These are phyloP conservation scores for Brachypalpus laphriformis DNA, from an alignment of 2,888 invertebrate species.

Conservation along the genomic window DNA sequence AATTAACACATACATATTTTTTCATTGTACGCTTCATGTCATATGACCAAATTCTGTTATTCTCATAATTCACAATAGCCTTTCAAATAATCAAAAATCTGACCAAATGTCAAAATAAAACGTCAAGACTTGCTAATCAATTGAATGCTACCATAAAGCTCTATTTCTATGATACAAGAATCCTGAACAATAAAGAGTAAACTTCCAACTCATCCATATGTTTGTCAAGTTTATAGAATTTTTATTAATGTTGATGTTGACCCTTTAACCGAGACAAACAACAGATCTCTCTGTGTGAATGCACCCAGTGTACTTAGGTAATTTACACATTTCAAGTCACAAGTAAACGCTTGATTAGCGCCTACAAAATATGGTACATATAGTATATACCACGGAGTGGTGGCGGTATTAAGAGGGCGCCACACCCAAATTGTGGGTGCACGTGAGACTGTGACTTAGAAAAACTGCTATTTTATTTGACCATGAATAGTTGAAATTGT, in stretches of 20 bases:
- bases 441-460: conserved; percentile 43
- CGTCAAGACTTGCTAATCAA: conserved; percentile 60
- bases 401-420: conserved; percentile 7
- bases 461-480: conserved; percentile 36
- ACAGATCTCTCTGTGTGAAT: conserved; percentile 42
- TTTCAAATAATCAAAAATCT: conserved; percentile 3
- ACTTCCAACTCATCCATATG: conserved; percentile 33
- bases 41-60: conserved; percentile 22
- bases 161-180: conserved; percentile 44
- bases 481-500: conserved; percentile 32
- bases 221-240: conserved; percentile 62
- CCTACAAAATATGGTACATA: conserved; percentile 32
- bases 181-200: conserved; percentile 26
- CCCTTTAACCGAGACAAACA: conserved; percentile 54
- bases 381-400: neutral
- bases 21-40: neutral
- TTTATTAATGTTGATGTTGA: conserved; percentile 59
- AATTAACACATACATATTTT: conserved; percentile 57
- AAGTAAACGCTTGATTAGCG: conserved; percentile 69
- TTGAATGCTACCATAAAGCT: conserved; percentile 53
- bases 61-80: conserved; percentile 12
- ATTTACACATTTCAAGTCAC: conserved; percentile 70
- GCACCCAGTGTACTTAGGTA: conserved; percentile 54
- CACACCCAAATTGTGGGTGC: conserved; percentile 58
- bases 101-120: conserved; percentile 38